Conservation (phyloP, 2,888 invertebrate species). For the Bursaphelenchus okinawaensis region DNA sequence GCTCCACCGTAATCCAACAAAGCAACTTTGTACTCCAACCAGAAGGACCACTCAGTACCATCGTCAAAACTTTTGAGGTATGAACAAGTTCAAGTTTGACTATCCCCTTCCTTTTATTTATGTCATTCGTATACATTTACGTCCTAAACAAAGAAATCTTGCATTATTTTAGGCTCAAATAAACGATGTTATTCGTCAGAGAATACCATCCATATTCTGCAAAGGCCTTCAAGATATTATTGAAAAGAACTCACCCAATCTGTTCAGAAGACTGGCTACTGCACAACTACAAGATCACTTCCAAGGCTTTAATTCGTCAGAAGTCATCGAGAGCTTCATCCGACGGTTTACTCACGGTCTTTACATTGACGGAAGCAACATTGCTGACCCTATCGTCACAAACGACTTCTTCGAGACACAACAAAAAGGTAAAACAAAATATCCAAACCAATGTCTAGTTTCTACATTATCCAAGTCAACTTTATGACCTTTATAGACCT, state of each 20-base stretch:
- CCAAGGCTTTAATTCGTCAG: conserved; percentile 23
- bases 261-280: conserved; percentile 41
- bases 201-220: conserved; percentile 51
- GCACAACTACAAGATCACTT: conserved; percentile 46
- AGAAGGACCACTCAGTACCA: conserved; percentile 45
- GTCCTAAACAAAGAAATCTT: too few species aligned
- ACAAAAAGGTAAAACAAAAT: conserved; percentile 35
- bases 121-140: neutral
- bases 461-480: neutral
- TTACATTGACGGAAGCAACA: conserved; percentile 48
- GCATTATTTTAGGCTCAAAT: conserved; percentile 39
- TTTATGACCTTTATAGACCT: neutral
- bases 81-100: neutral
- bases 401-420: conserved; percentile 53
- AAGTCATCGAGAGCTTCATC: conserved; percentile 45
- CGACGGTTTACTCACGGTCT: conserved; percentile 42
- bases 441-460: neutral
- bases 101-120: neutral
- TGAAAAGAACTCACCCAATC: conserved; percentile 46
- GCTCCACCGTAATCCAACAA: conserved; percentile 43
- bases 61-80: conserved; percentile 53
- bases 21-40: conserved; percentile 48
- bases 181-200: conserved; percentile 47
- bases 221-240: conserved; percentile 44
- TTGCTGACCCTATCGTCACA: conserved; percentile 47